Evolutionary conservation across 2,888 invertebrate genomes (phyloP).

Genomic region (Xestia c-nigrum): DNA sequence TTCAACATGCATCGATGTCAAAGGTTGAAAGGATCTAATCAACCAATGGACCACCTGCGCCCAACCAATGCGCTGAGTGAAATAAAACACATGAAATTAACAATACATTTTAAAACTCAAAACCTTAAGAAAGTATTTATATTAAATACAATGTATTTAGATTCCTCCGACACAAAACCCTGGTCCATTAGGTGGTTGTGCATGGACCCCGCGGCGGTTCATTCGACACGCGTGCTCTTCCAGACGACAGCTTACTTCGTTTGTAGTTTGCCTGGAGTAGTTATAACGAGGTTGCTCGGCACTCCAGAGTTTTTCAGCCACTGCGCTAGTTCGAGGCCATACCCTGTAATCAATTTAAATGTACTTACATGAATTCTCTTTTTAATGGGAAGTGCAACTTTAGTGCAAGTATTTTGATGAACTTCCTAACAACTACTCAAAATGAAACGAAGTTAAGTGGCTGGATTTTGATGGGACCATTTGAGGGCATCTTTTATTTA

Average conservation of each 20-base stretch:
- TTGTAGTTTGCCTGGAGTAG: conserved; percentile 64
- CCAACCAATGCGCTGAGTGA: not conserved
- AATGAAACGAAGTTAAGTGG: too few relatives aligned
- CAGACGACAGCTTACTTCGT: conserved; percentile 73
- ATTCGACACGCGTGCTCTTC: conserved; percentile 91
- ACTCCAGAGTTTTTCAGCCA: conserved; percentile 68
- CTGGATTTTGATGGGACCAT: too few relatives aligned
- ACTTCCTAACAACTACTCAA: too few relatives aligned
- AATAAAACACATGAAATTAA: conserved; percentile 19
- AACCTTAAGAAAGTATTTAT: conserved; percentile 34
- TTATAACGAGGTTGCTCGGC: conserved; percentile 38
- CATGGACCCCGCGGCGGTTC: conserved; percentile 92
- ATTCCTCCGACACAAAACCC: conserved; percentile 82
- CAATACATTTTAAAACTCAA: conserved; percentile 13
- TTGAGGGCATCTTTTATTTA: too few relatives aligned
- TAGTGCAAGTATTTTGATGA: too few relatives aligned
- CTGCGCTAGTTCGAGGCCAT: conserved; percentile 56
- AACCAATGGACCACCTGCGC: not conserved
- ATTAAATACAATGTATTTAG: conserved; percentile 15
- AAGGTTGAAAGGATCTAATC: not conserved
- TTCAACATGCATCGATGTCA: too few relatives aligned
- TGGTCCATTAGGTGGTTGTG: conserved; percentile 93
- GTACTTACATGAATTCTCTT: not conserved
- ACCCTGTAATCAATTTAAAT: conserved; percentile 42
- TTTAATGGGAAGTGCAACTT: too few relatives aligned